Base-by-base conservation (phyloP, 2,113 vertebrate species). In the Nymphicus hollandicus region DNA sequence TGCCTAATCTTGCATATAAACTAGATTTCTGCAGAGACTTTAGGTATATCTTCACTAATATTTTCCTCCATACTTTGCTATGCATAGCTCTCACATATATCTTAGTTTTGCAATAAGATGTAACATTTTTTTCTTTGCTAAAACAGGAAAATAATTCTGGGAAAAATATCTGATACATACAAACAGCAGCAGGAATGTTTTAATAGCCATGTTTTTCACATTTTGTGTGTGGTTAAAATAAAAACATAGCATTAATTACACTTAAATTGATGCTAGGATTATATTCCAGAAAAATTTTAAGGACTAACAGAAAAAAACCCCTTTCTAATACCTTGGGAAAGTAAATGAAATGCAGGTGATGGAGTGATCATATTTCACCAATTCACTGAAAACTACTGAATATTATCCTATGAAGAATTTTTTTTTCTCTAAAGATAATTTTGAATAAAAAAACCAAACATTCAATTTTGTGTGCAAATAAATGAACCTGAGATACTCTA, bases 291-390 rank as follows among this genome's bases (percentile, higher is more conserved):
- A 95, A 89, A 98, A 96, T 96, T 97, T 97, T 91, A 95, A 97
- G 95, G 93, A 96, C 97, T 96, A 94, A 83, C 56, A 91, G 91
- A 43, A 94, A 93, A 93, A 91, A 86, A 53, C 20, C 52, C 52
- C 85, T 97, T 97, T 97, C 91, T 93, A 95, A 83, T 80, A 91
- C 92, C 97, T 95, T 98, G 98, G 98, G 98, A 98, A 98, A 98
- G 91, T 86, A 94, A 97, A 97, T 91, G 72, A 96, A 92, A 82
- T 11, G 50, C 97, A 98, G 97, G 97, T 98, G 98, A 98, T 92
- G 3, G 15, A 83, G 80, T 37, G 97, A 97, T 98, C 93, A 47
- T 74, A 81, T 98, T 98, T 98, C 98, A 89, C 49, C 69, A 49
- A 39, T 79, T 91, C 81, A 39, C 61, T 96, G 91, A 94, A 93